Evolutionary conservation across 2,113 vertebrate species (phyloP), one percentile per base, ranked within the genome.

Genomic region (Cottus gobio): DNA sequence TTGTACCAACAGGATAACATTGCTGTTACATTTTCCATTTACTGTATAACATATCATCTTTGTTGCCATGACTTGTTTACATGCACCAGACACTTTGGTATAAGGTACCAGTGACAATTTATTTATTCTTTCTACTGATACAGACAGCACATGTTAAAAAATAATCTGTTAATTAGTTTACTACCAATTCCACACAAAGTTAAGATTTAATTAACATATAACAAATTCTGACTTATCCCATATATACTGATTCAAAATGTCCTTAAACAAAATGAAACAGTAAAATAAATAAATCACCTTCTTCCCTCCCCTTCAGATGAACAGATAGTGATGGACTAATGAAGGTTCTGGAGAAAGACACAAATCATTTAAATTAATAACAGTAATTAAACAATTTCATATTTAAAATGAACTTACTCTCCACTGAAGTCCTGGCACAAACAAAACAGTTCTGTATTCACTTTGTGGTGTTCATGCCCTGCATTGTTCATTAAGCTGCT

Each of bases 401-500:
- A 56, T 31, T 46, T 77, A 67, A 76, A 79, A 64, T 26, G 5
- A 66, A 60, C 70, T 58, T 39, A 58, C 58, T 66, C 57, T 67
- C 61, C 22, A 50, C 5, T 61, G 13, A 80, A 72, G 46, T 85
- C 63, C 79, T 83, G 77, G 62, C 75, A 74, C 48, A 54, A 50
- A 70, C 15, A 71, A 18, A 37, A 22, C 8, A 42, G 39, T 26
- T 75, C 65, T 73, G 68, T 46, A 44, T 77, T 77, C 57, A 54
- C 46, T 54, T 31, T 65, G 31, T 44, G 16, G 58, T 79, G 46
- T 7, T 65, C 90, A 79, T 92, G 87, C 70, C 71, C 77, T 52
- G 79, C 88, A 93, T 92, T 92, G 91, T 92, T 92, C 69, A 71
- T 71, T 87, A 90, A 90, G 90, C 90, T 82, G 74, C 71, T 82